Evolutionary conservation across 2,888 invertebrate genomes (phyloP), one percentile per base, ranked within the genome.

Genomic region (Cheilosia urbana): DNA sequence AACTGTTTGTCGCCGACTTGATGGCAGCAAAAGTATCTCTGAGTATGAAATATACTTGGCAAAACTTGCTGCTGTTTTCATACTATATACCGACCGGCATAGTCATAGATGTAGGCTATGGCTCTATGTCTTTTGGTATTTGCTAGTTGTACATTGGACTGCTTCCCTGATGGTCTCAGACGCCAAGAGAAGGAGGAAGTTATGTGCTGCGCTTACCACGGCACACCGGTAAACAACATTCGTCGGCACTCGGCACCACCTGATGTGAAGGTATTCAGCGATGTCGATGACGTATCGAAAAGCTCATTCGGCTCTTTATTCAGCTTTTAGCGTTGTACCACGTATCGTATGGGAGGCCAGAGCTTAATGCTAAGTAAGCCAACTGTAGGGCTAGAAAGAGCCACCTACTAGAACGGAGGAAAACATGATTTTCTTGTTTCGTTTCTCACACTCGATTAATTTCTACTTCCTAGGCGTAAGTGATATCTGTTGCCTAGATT

Each of bases 21-120:
- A n/a, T 62, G 66, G 66, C 62, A 69, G 75, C 84, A 80, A 84
- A 75, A 84, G 84, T 84, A 84, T 75, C 73, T 79, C 68, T 53
- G 72, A 68, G 66, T 68, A 71, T 40, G 24, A 79, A 72, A 78
- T 60, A 73, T 15, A 27, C 73, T 79, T 62, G 17, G 71, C 60
- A 60, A 55, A 55, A 72, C 58, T 76, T n/a, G 49, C 62, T 15
- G 34, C 51, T 65, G 65, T 27, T 17, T 27, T 40, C n/a, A 34
- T 37, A 13, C 37, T 68, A 13, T 40, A 55, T 82, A 19, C 62
- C 55, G 45, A 17, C 24, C 40, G 60, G n/a, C 53, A 49, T 40
- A 60, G 30, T 24, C 51, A 62, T 60, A 68, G 65, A 58, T 60
- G 60, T 24, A 58, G 15, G 30, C 24, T 17, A 53, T 37, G 30